These are phyloP conservation scores for Iselma pallidipennis DNA, from an alignment of 2,888 invertebrate species.

Conservation along the genomic window DNA sequence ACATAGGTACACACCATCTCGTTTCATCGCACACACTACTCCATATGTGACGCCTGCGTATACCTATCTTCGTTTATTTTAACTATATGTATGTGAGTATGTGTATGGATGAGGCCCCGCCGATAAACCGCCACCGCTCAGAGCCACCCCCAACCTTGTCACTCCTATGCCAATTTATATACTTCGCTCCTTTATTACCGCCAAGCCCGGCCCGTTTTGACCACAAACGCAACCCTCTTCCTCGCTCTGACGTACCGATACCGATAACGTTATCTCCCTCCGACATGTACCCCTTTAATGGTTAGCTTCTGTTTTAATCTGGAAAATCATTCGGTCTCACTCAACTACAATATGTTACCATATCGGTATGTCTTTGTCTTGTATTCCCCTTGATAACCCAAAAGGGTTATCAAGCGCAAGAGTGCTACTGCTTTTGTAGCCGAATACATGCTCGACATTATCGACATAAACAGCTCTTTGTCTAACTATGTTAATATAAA, in stretches of 20 bases:
- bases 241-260: conserved; percentile 60
- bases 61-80: conserved; percentile 34
- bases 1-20: conserved; percentile 31
- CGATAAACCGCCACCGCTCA: conserved; percentile 56
- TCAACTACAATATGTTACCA: conserved; percentile 3
- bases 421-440: conserved; percentile 49
- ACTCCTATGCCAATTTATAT: conserved; percentile 63
- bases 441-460: conserved; percentile 26
- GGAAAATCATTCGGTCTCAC: conserved; percentile 44
- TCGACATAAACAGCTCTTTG: neutral
- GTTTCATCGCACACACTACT: conserved; percentile 38
- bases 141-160: conserved; percentile 49
- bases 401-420: conserved; percentile 58
- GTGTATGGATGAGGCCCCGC: conserved; percentile 29
- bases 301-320: conserved; percentile 57
- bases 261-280: conserved; percentile 54
- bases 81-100: neutral
- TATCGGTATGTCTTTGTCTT: conserved; percentile 38
- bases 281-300: conserved; percentile 53
- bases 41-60: conserved; percentile 54
- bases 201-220: conserved; percentile 70
- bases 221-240: conserved; percentile 67
- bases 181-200: conserved; percentile 69
- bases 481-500: neutral
- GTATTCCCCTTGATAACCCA: conserved; percentile 52